A percentile compares a stretch with the other conserved stretches of the same genome.
Conservation (phyloP, 1,140 invertebrate genomes). For the Pseudomyrmex pallidus region DNA sequence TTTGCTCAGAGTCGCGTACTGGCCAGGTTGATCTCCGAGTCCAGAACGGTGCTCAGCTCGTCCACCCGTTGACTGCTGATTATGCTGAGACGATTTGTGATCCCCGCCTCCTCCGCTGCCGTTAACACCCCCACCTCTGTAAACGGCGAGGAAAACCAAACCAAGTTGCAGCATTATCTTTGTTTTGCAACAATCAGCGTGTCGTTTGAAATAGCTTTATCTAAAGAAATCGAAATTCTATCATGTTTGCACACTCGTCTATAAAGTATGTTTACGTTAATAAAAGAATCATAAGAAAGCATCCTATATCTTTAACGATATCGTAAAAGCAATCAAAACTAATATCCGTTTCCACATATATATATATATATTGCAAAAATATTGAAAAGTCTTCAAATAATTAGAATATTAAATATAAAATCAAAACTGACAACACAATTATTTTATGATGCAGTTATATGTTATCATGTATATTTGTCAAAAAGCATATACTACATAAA, state of each 20-base stretch:
- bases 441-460: conserved; percentile 35
- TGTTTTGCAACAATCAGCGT: conserved; percentile 58
- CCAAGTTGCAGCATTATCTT: conserved; percentile 82
- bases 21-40: conserved; percentile 87
- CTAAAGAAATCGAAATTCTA: conserved; percentile 46
- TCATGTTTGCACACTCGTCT: conserved; percentile 43
- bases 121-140: conserved; percentile 85
- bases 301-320: conserved; percentile 50
- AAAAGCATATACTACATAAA: conserved; percentile 46
- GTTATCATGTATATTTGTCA: conserved; percentile 19
- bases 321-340: conserved; percentile 46
- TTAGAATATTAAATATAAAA: conserved; percentile 50
- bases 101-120: conserved; percentile 82
- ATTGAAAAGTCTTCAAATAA: conserved; percentile 45
- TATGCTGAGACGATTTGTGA: conserved; percentile 84
- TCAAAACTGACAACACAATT: conserved; percentile 40
- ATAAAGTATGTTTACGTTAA: conserved; percentile 32
- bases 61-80: conserved; percentile 85
- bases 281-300: conserved; percentile 42
- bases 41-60: conserved; percentile 85
- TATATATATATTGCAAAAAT: conserved; percentile 30
- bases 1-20: conserved; percentile 96
- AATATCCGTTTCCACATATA: conserved; percentile 11
- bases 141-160: conserved; percentile 78
- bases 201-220: conserved; percentile 27